Conservation (phyloP, 2,113 vertebrate species). For the Sprattus sprattus region DNA sequence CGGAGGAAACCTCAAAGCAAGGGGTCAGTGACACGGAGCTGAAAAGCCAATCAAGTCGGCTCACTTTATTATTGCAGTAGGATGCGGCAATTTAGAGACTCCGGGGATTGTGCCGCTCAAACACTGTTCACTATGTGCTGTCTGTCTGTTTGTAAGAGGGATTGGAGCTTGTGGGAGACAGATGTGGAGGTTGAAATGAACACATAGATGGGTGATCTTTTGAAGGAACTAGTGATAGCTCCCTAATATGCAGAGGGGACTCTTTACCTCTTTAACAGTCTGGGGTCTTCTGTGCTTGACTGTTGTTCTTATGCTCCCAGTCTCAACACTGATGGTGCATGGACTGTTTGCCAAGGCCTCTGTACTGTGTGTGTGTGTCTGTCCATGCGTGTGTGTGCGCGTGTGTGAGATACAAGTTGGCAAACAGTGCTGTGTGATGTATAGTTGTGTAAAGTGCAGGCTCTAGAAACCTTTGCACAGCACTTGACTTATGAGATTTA, state of each 20-base stretch:
- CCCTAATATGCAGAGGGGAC: background rate
- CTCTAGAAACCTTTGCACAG: conserved; percentile 31
- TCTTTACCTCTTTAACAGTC: background rate
- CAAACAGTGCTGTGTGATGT: conserved; percentile 33
- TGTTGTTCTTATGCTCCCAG: background rate
- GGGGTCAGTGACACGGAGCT: conserved; percentile 44
- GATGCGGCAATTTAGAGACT: background rate
- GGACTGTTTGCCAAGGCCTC: background rate
- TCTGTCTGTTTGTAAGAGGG: background rate
- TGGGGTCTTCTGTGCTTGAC: background rate
- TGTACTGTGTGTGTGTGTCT: background rate
- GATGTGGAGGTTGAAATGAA: background rate
- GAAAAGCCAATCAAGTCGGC: background rate
- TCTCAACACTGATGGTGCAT: background rate
- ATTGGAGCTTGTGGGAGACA: background rate
- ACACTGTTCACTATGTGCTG: background rate
- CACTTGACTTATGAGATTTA: conserved; percentile 40
- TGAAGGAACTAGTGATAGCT: background rate
- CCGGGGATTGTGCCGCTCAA: background rate
- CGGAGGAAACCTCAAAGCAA: conserved; percentile 69
- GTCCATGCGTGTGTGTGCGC: background rate
- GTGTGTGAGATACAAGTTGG: background rate
- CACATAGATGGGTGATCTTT: background rate
- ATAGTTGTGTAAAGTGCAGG: conserved; percentile 48
- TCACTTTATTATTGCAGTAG: background rate